Evolutionary conservation across 2,797 vertebrate species (phyloP).

Genomic region (Orientallactaga sibirica): DNA sequence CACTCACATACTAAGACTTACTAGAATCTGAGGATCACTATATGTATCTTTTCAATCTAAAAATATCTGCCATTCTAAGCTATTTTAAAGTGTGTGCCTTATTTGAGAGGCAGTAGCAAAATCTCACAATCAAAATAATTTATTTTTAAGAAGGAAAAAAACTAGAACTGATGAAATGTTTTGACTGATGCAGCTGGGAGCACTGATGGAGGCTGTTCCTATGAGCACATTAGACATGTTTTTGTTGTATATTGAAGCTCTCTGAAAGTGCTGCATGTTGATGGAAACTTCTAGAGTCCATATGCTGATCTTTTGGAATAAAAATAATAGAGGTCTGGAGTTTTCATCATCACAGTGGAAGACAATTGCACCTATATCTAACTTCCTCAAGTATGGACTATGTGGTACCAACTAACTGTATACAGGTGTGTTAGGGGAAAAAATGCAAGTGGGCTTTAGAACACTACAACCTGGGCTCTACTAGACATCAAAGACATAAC

Average conservation of each 20-base stretch:
- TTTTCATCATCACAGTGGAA: background rate
- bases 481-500: background rate
- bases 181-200: background rate
- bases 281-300: background rate
- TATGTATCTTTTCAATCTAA: slow-evolving; percentile 43
- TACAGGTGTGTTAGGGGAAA: background rate
- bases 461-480: background rate
- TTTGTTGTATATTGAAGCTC: slow-evolving; percentile 28
- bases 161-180: slow-evolving; percentile 53
- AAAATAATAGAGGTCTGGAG: background rate
- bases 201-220: background rate
- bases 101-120: slow-evolving; percentile 62
- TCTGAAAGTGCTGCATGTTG: background rate
- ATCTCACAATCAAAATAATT: slow-evolving; percentile 63
- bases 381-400: background rate
- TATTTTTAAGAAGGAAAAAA: slow-evolving; percentile 60
- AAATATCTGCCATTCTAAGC: slow-evolving; percentile 52
- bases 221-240: background rate
- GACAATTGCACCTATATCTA: background rate
- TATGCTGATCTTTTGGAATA: background rate
- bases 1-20: background rate
- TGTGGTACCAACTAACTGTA: background rate
- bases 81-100: slow-evolving; percentile 58
- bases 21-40: slow-evolving; percentile 17
- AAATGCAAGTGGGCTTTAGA: background rate